These are phyloP conservation scores for Fregata magnificens DNA, from an alignment of 2,113 vertebrate species.

Conservation along the genomic window DNA sequence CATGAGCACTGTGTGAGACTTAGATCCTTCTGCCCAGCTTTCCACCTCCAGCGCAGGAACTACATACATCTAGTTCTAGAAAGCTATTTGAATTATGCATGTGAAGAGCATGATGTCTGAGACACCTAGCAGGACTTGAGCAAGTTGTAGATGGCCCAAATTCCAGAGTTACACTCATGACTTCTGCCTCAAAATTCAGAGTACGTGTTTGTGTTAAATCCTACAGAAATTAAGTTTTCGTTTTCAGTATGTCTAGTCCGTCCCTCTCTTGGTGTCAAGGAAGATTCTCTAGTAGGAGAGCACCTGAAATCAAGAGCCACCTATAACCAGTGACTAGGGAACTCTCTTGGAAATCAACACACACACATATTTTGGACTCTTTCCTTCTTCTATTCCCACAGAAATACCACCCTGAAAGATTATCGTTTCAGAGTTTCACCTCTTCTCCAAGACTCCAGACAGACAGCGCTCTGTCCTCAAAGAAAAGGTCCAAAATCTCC, in stretches of 20 bases:
- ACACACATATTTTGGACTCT: neutral
- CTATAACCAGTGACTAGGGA: neutral
- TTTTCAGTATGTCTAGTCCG: neutral
- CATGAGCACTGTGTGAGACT: neutral
- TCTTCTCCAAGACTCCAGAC: neutral
- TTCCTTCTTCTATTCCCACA: neutral
- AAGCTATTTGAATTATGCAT: neutral
- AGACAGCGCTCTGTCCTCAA: neutral
- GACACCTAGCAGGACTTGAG: neutral
- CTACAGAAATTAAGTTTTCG: neutral
- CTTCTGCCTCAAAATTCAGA: neutral
- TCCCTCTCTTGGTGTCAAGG: neutral
- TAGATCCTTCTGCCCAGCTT: neutral
- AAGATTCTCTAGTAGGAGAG: neutral
- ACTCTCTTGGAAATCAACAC: neutral
- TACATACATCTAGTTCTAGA: fast-evolving
- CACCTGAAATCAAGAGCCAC: neutral
- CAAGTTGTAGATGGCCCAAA: neutral
- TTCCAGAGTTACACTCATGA: neutral
- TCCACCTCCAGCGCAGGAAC: neutral
- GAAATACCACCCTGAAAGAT: neutral
- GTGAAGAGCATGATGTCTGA: neutral
- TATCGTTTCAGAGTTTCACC: neutral
- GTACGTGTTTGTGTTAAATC: neutral
- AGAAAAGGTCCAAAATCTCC: neutral